Evolutionary conservation across 35 echinoderm and acorn worm species (phyloP).

Genomic region (Heliocidaris erythrogramma): DNA sequence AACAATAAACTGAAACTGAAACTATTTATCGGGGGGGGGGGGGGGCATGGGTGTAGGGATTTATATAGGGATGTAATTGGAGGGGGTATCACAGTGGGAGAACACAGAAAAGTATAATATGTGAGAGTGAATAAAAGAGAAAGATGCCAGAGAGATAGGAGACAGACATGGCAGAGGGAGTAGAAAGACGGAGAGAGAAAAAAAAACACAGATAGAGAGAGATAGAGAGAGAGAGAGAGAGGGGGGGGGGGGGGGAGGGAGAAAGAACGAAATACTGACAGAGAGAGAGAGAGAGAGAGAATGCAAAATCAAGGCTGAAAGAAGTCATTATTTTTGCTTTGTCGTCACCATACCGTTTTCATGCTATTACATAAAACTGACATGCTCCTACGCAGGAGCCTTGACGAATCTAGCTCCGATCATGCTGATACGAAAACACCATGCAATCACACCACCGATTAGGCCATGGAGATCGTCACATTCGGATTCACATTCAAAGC

Average conservation of each 20-base stretch:
- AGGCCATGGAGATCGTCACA: not conserved
- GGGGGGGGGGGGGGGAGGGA: not conserved
- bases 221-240: too few species aligned
- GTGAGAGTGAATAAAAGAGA: too few species aligned
- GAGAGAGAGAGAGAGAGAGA: not conserved
- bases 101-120: too few species aligned
- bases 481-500: not conserved
- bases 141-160: too few species aligned
- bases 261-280: not conserved
- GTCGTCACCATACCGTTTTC: not conserved
- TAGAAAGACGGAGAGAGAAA: not conserved
- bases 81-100: too few species aligned
- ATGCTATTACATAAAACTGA: not conserved
- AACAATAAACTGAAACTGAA: too few species aligned
- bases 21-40: too few species aligned
- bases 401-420: not conserved
- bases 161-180: not conserved
- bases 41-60: too few species aligned
- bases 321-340: not conserved
- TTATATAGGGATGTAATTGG: too few species aligned
- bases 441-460: not conserved
- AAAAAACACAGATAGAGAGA: too few species aligned
- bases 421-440: not conserved
- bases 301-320: not conserved
- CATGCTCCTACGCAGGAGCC: not conserved